Evolutionary conservation across 2,113 vertebrate species (phyloP).

Genomic region (Coryphaenoides rupestris): DNA sequence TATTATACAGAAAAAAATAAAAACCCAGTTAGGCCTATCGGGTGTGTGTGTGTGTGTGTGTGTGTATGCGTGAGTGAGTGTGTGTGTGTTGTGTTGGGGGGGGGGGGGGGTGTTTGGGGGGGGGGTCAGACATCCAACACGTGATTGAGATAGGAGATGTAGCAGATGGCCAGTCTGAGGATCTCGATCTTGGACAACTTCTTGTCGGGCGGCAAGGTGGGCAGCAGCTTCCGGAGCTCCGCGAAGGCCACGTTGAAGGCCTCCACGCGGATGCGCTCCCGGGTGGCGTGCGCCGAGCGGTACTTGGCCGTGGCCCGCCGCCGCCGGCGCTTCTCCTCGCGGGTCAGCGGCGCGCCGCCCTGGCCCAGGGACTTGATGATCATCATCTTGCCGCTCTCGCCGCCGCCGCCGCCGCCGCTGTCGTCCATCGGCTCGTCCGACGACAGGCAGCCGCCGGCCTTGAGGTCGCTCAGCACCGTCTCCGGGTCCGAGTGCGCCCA

Average conservation of each 20-base stretch:
- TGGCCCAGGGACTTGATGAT: conserved; percentile 74
- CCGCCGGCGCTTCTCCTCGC: conserved; percentile 87
- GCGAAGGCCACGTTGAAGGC: conserved; percentile 86
- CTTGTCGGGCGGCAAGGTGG: conserved; percentile 82
- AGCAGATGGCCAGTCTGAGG: conserved; percentile 84
- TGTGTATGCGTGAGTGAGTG: too few species aligned
- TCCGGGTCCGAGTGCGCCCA: conserved; percentile 91
- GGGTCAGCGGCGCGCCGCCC: conserved; percentile 80
- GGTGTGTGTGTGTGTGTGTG: too few species aligned
- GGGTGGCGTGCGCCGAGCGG: conserved; percentile 71
- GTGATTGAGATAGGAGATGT: conserved; percentile 86
- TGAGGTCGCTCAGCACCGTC: conserved; percentile 79
- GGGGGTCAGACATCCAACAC: conserved; percentile 84
- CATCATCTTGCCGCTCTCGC: conserved; percentile 60
- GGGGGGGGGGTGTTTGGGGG: too few species aligned
- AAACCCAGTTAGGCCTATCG: too few species aligned
- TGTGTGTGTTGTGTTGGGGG: too few species aligned
- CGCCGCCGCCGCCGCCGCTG: too few species aligned
- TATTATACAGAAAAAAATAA: too few species aligned
- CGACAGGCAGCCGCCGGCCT: conserved; percentile 73
- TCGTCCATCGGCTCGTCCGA: conserved; percentile 79
- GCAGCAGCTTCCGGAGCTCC: conserved; percentile 80
- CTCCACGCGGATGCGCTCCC: conserved; percentile 82
- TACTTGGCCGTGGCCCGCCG: conserved; percentile 71
- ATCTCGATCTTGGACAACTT: conserved; percentile 88